phyloP scores from a whole-genome alignment of 64 coral and sea anemone genomes.

The Pachyseris speciosa region DNA sequence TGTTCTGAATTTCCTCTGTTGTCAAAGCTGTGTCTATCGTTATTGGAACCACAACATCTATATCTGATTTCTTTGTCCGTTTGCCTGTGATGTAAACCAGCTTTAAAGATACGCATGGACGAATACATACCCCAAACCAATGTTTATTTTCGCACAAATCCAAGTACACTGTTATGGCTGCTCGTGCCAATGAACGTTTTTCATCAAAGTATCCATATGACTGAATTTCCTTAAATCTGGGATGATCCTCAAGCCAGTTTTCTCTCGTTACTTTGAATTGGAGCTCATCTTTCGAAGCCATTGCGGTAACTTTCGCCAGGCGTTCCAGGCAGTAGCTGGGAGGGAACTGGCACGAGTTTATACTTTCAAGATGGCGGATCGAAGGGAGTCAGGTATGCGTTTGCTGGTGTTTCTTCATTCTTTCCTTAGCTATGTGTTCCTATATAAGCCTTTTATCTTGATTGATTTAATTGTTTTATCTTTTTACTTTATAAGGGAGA shows the following conservation, averaged over 20 bases:
- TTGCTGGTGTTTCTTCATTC: too few relatives aligned
- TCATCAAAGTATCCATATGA: constrained; percentile 69
- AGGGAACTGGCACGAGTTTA: background rate
- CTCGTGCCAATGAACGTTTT: constrained; percentile 20
- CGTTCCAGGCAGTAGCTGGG: background rate
- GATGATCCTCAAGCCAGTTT: constrained; percentile 89
- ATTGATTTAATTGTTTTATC: background rate
- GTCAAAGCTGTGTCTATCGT: constrained; percentile 59
- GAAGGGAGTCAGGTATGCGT: constrained; percentile 66
- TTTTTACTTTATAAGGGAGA: constrained; percentile 47
- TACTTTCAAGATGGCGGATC: constrained; percentile 75
- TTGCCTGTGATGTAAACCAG: constrained; percentile 84
- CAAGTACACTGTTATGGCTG: constrained; percentile 75
- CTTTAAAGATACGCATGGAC: constrained; percentile 72
- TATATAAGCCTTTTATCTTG: too few relatives aligned
- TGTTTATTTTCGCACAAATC: constrained; percentile 83
- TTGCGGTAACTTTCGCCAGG: constrained; percentile 5
- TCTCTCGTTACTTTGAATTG: constrained; percentile 33
- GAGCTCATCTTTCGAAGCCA: background rate
- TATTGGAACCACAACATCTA: constrained; percentile 74
- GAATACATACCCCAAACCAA: constrained; percentile 75
- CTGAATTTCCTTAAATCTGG: constrained; percentile 77
- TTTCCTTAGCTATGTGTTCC: too few relatives aligned
- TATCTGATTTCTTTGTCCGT: constrained; percentile 66
- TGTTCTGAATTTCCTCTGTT: constrained; percentile 55